Percentiles rank a stretch among this genome's conserved stretches.
Conservation (phyloP, 2,888 invertebrate species). For the Plusia festucae region DNA sequence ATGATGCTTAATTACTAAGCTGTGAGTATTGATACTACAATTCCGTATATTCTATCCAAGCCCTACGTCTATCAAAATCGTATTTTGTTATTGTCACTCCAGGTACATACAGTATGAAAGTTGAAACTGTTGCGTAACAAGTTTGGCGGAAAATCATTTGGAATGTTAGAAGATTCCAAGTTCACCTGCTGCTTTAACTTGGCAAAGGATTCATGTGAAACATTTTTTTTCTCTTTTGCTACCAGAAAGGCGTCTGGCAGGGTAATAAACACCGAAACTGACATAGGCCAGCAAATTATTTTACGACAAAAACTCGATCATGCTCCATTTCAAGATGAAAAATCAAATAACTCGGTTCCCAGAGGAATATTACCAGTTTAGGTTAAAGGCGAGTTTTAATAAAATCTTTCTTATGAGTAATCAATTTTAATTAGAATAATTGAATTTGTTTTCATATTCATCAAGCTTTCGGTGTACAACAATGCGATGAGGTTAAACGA, state of each 20-base stretch:
- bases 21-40: no score
- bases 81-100: conserved; percentile 16
- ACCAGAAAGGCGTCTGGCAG: conserved; percentile 9
- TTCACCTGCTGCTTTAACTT: neutral
- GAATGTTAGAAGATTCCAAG: neutral
- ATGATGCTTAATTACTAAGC: neutral
- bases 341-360: conserved; percentile 23
- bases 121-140: conserved; percentile 7
- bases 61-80: conserved; percentile 40
- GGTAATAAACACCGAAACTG: conserved; percentile 10
- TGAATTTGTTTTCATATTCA: no score
- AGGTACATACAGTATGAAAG: conserved; percentile 8
- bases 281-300: conserved; percentile 39
- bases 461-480: neutral
- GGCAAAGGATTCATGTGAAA: neutral
- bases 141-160: neutral
- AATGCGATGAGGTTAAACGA: conserved; percentile 5
- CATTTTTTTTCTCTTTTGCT: conserved; percentile 11
- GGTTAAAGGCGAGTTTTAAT: no score
- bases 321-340: conserved; percentile 18
- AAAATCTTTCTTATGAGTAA: no score
- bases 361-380: conserved; percentile 10
- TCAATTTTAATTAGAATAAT: no score
- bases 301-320: conserved; percentile 32
- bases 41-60: no score